A percentile compares a stretch with the other conserved stretches of the same genome.
These are phyloP conservation scores for Streblospio benedicti DNA, from an alignment of 1,140 invertebrate genomes.

Conservation along the genomic window DNA sequence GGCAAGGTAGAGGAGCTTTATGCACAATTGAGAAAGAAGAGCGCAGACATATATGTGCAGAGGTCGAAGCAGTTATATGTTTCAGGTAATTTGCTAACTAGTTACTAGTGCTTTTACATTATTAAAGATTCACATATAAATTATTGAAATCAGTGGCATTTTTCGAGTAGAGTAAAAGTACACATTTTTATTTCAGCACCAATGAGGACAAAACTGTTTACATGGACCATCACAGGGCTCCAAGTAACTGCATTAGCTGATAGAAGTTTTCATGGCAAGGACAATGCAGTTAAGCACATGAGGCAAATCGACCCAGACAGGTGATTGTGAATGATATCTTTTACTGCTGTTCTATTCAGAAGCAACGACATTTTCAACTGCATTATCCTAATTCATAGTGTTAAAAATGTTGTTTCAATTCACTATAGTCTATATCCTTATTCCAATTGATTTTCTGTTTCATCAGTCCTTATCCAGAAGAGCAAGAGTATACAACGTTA, in stretches of 20 bases:
- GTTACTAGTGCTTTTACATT: no score
- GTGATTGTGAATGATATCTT: constrained; percentile 25
- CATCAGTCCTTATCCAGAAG: constrained; percentile 75
- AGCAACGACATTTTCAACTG: background rate
- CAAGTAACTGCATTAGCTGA: constrained; percentile 78
- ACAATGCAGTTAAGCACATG: constrained; percentile 66
- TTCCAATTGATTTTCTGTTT: background rate
- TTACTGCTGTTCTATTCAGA: background rate
- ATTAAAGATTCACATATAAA: no score
- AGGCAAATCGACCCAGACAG: constrained; percentile 69
- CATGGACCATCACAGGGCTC: constrained; percentile 60
- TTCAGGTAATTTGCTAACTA: no score
- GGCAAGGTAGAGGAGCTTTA: constrained; percentile 74
- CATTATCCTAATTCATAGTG: background rate
- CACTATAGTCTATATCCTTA: background rate
- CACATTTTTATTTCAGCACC: constrained; percentile 43
- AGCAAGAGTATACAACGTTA: constrained; percentile 80
- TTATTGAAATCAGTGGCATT: no score
- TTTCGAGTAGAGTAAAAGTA: no score
- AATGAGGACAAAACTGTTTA: constrained; percentile 66
- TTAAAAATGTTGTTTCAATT: background rate
- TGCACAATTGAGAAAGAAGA: constrained; percentile 72
- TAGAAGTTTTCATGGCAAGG: constrained; percentile 70
- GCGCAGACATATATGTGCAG: constrained; percentile 90
- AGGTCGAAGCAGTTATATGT: constrained; percentile 71